Conservation (phyloP, 2,797 vertebrate genomes). For the Brotula barbata region DNA sequence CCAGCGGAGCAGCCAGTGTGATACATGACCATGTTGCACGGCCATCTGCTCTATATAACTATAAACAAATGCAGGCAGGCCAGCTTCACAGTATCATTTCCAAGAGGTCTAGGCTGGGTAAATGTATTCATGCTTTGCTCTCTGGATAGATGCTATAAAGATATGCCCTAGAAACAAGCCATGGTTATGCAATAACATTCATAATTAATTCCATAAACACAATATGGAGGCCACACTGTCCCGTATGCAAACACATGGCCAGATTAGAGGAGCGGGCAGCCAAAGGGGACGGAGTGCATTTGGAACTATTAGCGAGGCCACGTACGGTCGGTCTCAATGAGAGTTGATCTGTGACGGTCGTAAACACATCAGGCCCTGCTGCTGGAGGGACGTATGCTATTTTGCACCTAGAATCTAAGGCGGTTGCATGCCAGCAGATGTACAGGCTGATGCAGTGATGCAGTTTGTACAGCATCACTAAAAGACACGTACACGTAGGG, state of each 20-base stretch:
- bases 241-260: conserved; percentile 65
- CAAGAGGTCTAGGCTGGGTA: conserved; percentile 59
- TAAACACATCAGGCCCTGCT: conserved; percentile 62
- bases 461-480: conserved; percentile 33
- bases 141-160: conserved; percentile 70
- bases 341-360: conserved; percentile 48
- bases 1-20: conserved; percentile 61
- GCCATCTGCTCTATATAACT: conserved; percentile 81
- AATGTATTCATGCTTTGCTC: conserved; percentile 66
- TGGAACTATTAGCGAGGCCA: conserved; percentile 39
- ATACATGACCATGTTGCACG: conserved; percentile 74
- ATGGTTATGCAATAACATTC: conserved; percentile 72
- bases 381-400: conserved; percentile 52
- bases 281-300: conserved; percentile 59
- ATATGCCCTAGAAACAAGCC: conserved; percentile 67
- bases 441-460: conserved; percentile 33
- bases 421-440: neutral
- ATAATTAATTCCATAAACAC: conserved; percentile 76
- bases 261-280: conserved; percentile 53
- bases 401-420: conserved; percentile 45
- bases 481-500: conserved; percentile 22
- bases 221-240: conserved; percentile 71
- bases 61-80: conserved; percentile 74
- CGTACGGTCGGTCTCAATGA: conserved; percentile 49
- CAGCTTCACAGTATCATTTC: conserved; percentile 64